Base-by-base conservation (phyloP, 2,797 vertebrate species). In the Enteromius paludinosus region DNA sequence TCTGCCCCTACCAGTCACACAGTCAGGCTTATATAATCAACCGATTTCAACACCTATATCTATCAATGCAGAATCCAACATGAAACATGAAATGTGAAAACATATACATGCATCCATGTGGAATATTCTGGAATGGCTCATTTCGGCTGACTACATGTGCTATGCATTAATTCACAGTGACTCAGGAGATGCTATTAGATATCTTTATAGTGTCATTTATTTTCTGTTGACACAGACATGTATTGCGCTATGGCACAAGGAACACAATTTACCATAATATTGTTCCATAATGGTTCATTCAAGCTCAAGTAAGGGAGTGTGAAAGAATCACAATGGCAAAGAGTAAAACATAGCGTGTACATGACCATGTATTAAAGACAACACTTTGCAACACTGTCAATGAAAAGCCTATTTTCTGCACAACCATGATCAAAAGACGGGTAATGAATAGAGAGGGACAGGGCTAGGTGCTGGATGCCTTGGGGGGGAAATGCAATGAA, bases 201-300 rank as follows among this genome's bases (percentile, higher is more conserved):
- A 61, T 69, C 23, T 71, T 84, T 66, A 80, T 80, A 49, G 83
- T 74, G 70, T 68, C 38, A 75, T 84, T 84, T 80, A 1, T 45
- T 61, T 84, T 84, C 33, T 72, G 66, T 82, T 82, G 54, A 81
- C 68, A 66, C 20, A 78, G 30, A 71, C 56, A 43, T 70, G 54
- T 54, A 74, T 35, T 49, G 30, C 12, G 17, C 33, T 52, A 76
- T 52, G 61, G n/a, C 73, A 81, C 25, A 41, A 45, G 49, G 45
- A 69, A 72, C 30, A 72, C 68, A 66, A 78, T 82, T 77, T 71
- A 30, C 35, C 47, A 20, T 33, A 72, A 72, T 73, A 71, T 66
- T 49, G 47, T 72, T 71, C 56, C 56, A 41, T 85, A 38, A 70
- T 82, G 49, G 47, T 35, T 59, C 49, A 68, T 66, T 73, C 80